These are phyloP conservation scores for Mormyrus lacerda DNA, from an alignment of 2,113 vertebrate genomes.

Conservation along the genomic window DNA sequence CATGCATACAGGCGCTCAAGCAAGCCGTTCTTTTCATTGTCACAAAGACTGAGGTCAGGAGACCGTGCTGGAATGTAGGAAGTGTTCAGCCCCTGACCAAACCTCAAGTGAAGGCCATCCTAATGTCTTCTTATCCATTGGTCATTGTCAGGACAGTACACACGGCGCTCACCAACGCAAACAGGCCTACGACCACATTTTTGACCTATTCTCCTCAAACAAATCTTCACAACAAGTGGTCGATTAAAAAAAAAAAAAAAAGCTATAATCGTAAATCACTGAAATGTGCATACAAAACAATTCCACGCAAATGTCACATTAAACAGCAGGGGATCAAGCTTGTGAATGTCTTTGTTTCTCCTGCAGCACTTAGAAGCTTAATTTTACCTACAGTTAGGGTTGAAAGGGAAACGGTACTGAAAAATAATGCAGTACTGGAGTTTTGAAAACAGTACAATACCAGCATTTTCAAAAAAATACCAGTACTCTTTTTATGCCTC, in stretches of 20 bases:
- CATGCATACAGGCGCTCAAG: neutral
- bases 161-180: slow-evolving; percentile 24
- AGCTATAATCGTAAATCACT: neutral
- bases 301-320: neutral
- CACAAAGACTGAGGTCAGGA: slow-evolving; percentile 21
- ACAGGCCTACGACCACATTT: slow-evolving; percentile 14
- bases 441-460: neutral
- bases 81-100: slow-evolving; percentile 27
- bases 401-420: neutral
- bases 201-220: neutral
- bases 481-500: neutral
- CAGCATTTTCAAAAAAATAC: neutral
- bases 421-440: neutral
- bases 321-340: neutral
- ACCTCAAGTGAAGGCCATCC: slow-evolving; percentile 32
- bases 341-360: neutral
- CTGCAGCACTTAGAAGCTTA: neutral
- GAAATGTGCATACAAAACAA: neutral
- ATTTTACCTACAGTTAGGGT: neutral
- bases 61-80: slow-evolving; percentile 19
- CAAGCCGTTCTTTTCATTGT: neutral
- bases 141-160: slow-evolving; percentile 20
- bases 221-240: slow-evolving; percentile 1
- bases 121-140: neutral
- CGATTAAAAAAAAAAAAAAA: neutral